Evolutionary conservation across 92 coral and sea anemone genomes (phyloP).

Genomic region (Montipora capitata): DNA sequence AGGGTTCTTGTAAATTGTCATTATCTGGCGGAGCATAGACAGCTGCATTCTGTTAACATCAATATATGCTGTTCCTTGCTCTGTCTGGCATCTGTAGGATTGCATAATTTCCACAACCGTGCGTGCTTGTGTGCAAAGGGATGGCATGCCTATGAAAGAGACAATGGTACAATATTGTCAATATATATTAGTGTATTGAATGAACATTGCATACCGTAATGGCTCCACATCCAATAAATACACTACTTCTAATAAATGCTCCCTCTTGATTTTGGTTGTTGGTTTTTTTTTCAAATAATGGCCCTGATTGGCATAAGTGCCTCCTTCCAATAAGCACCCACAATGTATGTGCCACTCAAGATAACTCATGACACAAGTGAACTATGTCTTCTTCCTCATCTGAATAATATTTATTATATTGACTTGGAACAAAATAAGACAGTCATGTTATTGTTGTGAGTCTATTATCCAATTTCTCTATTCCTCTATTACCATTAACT

Average conservation of each 20-base stretch:
- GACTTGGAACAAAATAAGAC: conserved; percentile 19
- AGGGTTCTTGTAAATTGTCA: conserved; percentile 76
- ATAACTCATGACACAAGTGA: no score
- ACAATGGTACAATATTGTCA: conserved; percentile 24
- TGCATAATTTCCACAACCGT: conserved; percentile 35
- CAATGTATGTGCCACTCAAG: no score
- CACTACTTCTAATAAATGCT: neutral
- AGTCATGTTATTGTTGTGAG: conserved; percentile 2
- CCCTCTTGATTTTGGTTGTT: no score
- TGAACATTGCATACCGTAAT: conserved; percentile 11
- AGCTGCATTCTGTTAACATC: conserved; percentile 76
- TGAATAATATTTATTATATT: conserved; percentile 15
- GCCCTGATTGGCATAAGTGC: conserved; percentile 19
- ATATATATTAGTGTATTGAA: conserved; percentile 28
- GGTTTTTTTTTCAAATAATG: conserved; percentile 4
- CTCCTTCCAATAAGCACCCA: no score
- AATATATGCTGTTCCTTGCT: conserved; percentile 59
- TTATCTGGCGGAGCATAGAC: conserved; percentile 60
- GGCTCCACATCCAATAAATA: conserved; percentile 6
- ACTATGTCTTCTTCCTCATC: no score
- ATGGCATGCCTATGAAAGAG: conserved; percentile 19
- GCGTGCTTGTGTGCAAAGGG: conserved; percentile 18
- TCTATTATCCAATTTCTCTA: conserved; percentile 12
- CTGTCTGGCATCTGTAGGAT: conserved; percentile 46
- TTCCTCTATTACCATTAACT: conserved; percentile 6